Conservation (phyloP, 2,888 invertebrate species). For the Agonopterix alstromeriana region DNA sequence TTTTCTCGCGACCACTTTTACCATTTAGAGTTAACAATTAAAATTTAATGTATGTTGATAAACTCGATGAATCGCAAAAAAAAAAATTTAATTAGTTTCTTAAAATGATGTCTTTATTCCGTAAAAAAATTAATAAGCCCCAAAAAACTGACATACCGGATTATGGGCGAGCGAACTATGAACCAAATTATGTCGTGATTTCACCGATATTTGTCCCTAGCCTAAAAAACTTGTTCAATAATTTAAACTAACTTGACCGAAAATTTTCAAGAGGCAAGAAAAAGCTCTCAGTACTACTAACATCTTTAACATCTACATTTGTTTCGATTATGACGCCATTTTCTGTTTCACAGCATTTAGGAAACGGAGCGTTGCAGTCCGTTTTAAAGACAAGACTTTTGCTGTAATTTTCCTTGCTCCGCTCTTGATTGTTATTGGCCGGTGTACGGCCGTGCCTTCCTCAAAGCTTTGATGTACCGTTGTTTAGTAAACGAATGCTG, state of each 20-base stretch:
- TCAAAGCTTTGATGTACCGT: slow-evolving; percentile 69
- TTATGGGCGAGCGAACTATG: too few relatives aligned
- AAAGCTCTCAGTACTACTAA: slow-evolving; percentile 52
- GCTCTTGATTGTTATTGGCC: slow-evolving; percentile 47
- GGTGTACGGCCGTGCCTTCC: slow-evolving; percentile 42
- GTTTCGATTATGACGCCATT: slow-evolving; percentile 36
- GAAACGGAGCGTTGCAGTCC: slow-evolving; percentile 50
- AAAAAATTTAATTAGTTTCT: too few relatives aligned
- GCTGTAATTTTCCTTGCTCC: slow-evolving; percentile 55
- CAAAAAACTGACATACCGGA: too few relatives aligned
- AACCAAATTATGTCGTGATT: too few relatives aligned
- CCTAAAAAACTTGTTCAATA: too few relatives aligned
- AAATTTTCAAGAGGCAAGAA: slow-evolving; percentile 41
- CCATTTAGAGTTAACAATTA: too few relatives aligned
- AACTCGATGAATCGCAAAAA: too few relatives aligned
- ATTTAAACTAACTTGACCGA: not conserved
- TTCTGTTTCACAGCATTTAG: slow-evolving; percentile 59
- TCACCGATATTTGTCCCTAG: too few relatives aligned
- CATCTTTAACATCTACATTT: slow-evolving; percentile 34
- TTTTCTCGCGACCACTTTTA: too few relatives aligned
- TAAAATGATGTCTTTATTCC: too few relatives aligned
- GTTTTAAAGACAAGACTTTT: slow-evolving; percentile 39
- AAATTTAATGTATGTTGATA: too few relatives aligned
- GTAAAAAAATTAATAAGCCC: too few relatives aligned
- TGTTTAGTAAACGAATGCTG: slow-evolving; percentile 61